phyloP scores from a whole-genome alignment of 2,888 invertebrate genomes.

The Gasteruption jaculator region DNA sequence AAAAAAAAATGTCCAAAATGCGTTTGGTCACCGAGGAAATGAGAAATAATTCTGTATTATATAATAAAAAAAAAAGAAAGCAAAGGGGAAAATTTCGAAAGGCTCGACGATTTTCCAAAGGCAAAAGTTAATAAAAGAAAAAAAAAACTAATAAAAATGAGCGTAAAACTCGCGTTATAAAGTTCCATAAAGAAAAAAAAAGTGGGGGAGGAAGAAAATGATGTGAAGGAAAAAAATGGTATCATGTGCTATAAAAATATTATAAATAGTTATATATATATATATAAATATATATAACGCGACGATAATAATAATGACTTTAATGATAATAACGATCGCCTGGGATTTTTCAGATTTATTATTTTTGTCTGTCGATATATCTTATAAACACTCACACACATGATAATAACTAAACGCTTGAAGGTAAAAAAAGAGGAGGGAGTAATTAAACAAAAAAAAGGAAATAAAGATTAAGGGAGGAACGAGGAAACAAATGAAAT shows the following conservation, averaged over 20 bases:
- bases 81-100: not conserved
- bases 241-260: conserved; percentile 23
- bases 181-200: conserved; percentile 14
- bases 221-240: conserved; percentile 8
- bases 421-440: no score
- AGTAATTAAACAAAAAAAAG: no score
- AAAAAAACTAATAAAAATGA: conserved; percentile 7
- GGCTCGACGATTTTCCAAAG: no score
- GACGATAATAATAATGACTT: no score
- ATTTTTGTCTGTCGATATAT: conserved; percentile 29
- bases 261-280: conserved; percentile 23
- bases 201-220: conserved; percentile 5
- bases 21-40: not conserved
- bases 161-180: conserved; percentile 4
- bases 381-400: no score
- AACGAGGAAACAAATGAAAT: no score
- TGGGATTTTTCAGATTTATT: conserved; percentile 29
- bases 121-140: no score
- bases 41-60: conserved; percentile 6
- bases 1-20: conserved; percentile 8
- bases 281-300: conserved; percentile 18
- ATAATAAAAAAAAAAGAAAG: not conserved
- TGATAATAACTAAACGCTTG: conserved; percentile 22
- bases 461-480: no score
- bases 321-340: conserved; percentile 23